These are phyloP conservation scores for Sarcoramphus papa DNA, from an alignment of 2,797 vertebrate genomes.

Conservation along the genomic window DNA sequence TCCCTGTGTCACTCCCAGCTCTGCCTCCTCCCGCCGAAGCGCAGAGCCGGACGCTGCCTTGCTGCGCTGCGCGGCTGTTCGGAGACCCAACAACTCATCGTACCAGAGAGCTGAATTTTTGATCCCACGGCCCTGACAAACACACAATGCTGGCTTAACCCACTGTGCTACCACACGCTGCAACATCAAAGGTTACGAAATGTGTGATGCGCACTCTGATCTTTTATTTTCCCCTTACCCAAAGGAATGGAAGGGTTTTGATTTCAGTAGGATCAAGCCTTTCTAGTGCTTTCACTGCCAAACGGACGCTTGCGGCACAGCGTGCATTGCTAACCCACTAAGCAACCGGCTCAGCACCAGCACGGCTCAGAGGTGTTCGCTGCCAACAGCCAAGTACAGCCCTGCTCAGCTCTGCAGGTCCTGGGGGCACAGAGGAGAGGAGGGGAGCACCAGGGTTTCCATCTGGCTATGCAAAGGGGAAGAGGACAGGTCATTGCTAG, in stretches of 20 bases:
- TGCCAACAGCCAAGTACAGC: background rate
- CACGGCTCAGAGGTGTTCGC: background rate
- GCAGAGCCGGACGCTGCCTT: background rate
- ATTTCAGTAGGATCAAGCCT: background rate
- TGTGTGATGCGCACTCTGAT: background rate
- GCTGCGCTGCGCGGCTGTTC: rapidly evolving
- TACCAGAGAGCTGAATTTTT: background rate
- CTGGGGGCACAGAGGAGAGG: background rate
- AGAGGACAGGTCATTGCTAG: background rate
- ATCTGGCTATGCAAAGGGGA: background rate
- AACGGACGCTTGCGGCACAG: background rate
- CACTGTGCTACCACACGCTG: background rate
- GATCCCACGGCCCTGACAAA: background rate
- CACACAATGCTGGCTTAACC: background rate
- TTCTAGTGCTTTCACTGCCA: background rate
- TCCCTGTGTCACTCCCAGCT: rapidly evolving
- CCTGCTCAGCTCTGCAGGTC: background rate
- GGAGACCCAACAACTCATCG: background rate
- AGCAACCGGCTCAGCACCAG: background rate
- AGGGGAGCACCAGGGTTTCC: background rate
- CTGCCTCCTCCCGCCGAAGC: rapidly evolving
- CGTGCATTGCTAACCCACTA: rapidly evolving
- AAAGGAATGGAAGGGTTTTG: background rate
- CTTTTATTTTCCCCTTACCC: background rate
- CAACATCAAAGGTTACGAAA: background rate